These are phyloP conservation scores for Bambusicola thoracicus DNA, from an alignment of 2,113 vertebrate species.

Conservation along the genomic window DNA sequence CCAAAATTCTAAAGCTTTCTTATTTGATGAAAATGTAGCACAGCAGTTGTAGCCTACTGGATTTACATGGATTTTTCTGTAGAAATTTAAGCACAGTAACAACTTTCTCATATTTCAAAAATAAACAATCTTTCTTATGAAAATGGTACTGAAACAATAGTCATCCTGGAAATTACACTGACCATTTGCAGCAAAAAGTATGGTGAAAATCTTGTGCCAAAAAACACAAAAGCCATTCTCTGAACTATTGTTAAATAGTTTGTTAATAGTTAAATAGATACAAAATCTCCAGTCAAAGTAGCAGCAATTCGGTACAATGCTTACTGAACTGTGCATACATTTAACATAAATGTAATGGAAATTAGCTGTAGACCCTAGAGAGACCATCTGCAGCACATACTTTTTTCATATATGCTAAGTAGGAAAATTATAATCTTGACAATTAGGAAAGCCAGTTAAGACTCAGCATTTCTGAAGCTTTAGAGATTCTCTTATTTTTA, in stretches of 20 bases:
- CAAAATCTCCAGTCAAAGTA: not conserved
- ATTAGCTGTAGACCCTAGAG: not conserved
- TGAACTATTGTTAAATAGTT: not conserved
- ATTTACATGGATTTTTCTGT: not conserved
- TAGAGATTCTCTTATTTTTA: not conserved
- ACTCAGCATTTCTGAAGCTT: not conserved
- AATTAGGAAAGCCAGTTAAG: not conserved
- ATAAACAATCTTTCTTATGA: not conserved
- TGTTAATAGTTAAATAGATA: not conserved
- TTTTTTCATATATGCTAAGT: not conserved
- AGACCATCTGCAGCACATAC: not conserved
- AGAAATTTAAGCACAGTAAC: not conserved
- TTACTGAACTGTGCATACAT: not conserved
- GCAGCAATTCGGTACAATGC: not conserved
- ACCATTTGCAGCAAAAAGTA: not conserved
- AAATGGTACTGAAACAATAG: not conserved
- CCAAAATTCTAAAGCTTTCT: not conserved
- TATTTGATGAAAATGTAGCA: not conserved
- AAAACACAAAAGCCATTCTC: not conserved
- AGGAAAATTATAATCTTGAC: not conserved
- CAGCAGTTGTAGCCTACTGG: not conserved
- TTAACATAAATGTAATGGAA: not conserved
- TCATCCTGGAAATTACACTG: not conserved
- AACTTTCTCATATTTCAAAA: not conserved
- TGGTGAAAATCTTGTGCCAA: not conserved